These are phyloP conservation scores for Trichosurus vulpecula DNA, from an alignment of 2,797 vertebrate species.

Conservation along the genomic window DNA sequence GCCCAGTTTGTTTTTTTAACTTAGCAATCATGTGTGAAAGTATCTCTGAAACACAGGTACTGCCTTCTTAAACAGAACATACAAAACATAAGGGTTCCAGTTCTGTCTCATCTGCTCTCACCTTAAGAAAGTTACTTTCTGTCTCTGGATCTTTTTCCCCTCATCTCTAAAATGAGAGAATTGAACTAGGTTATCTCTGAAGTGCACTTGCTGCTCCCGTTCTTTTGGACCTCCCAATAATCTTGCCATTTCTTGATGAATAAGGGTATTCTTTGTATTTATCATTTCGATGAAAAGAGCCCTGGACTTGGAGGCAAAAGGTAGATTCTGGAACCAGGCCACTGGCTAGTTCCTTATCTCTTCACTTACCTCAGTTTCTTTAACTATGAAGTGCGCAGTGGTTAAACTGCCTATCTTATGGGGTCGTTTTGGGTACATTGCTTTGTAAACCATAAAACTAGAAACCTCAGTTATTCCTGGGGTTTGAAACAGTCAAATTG, in stretches of 20 bases:
- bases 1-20: too few relatives aligned
- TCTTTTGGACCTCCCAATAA: not conserved
- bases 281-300: not conserved
- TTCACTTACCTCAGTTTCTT: not conserved
- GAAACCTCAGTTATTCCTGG: not conserved
- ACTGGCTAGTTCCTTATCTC: not conserved
- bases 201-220: not conserved
- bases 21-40: slow-evolving; percentile 42
- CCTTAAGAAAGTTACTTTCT: not conserved
- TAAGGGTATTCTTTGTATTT: not conserved
- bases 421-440: not conserved
- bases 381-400: not conserved
- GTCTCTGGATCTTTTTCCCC: not conserved
- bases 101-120: not conserved
- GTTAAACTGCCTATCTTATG: not conserved
- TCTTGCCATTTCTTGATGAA: not conserved
- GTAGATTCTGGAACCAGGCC: not conserved
- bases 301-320: not conserved
- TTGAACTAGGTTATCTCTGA: not conserved
- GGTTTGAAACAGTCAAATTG: not conserved
- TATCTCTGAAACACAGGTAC: slow-evolving; percentile 58
- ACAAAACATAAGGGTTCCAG: not conserved
- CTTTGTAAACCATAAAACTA: not conserved
- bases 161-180: not conserved
- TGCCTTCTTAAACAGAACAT: not conserved